phyloP scores from a whole-genome alignment of 2,113 vertebrate genomes.

The Podarcis cretensis region DNA sequence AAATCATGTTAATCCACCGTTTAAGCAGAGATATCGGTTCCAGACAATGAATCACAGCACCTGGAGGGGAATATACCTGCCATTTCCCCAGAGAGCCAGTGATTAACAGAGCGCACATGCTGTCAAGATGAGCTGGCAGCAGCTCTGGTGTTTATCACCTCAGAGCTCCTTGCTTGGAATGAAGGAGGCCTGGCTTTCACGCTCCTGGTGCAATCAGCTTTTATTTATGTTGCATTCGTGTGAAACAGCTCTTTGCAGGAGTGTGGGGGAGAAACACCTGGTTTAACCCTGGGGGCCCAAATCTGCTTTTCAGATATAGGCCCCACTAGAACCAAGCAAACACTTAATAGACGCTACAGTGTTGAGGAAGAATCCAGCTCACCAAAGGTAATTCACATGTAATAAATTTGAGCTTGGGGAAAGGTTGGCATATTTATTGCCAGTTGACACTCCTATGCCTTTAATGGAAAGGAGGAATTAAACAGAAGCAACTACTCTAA shows the following conservation, averaged over 20 bases:
- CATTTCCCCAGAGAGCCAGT: slow-evolving; percentile 55
- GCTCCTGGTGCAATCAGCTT: slow-evolving; percentile 61
- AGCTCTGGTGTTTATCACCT: slow-evolving; percentile 57
- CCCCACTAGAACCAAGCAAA: slow-evolving; percentile 21
- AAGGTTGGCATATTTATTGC: background rate
- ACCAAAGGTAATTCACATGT: background rate
- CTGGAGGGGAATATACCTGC: slow-evolving; percentile 69
- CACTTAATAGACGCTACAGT: background rate
- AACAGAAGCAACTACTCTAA: background rate
- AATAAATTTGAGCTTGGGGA: background rate
- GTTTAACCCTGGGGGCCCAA: slow-evolving; percentile 41
- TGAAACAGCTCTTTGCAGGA: slow-evolving; percentile 56
- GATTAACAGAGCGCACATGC: slow-evolving; percentile 48
- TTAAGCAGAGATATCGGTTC: slow-evolving; percentile 66
- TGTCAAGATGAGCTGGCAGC: slow-evolving; percentile 58
- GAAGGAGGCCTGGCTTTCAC: slow-evolving; percentile 50
- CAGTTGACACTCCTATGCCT: background rate
- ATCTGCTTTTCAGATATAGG: slow-evolving; percentile 39
- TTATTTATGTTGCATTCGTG: slow-evolving; percentile 65
- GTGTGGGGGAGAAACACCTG: slow-evolving; percentile 40
- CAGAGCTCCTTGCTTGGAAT: slow-evolving; percentile 45
- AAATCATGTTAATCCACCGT: slow-evolving; percentile 69
- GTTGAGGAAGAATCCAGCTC: slow-evolving; percentile 22
- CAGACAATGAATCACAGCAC: slow-evolving; percentile 67
- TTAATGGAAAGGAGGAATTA: background rate